A percentile compares a stretch with the other conserved stretches of the same genome.
Evolutionary conservation across 2,888 invertebrate species (phyloP).

Genomic region (Nysson spinosus): DNA sequence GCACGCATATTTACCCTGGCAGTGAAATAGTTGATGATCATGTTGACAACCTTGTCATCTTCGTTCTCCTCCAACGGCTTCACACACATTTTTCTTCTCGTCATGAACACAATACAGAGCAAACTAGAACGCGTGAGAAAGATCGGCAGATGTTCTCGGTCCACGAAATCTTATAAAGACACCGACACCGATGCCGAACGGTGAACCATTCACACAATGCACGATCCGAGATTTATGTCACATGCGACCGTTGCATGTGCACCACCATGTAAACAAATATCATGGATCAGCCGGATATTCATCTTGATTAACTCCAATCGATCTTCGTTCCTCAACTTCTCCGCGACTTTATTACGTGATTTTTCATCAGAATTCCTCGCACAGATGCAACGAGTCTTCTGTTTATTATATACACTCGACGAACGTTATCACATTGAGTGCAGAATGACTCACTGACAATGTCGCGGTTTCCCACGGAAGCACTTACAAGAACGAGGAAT

Average conservation of each 20-base stretch:
- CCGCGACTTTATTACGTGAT: no score
- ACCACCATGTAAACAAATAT: no score
- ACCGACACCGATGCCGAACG: neutral
- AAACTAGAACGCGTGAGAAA: conserved; percentile 36
- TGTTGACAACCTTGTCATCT: conserved; percentile 69
- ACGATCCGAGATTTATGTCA: neutral
- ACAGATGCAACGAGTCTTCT: no score
- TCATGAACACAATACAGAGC: conserved; percentile 41
- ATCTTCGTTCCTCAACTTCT: no score
- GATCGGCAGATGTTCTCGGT: conserved; percentile 32
- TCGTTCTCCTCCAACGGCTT: conserved; percentile 68
- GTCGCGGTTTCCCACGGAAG: neutral
- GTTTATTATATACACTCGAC: no score
- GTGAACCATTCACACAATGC: no score
- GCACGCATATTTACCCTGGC: conserved; percentile 67
- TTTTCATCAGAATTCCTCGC: no score
- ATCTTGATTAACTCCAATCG: no score
- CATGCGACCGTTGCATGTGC: no score
- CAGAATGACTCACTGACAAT: conserved; percentile 9
- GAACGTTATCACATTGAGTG: no score
- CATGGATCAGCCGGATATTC: no score
- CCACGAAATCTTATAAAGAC: conserved; percentile 13
- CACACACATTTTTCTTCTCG: conserved; percentile 66
- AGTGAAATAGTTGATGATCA: conserved; percentile 72
- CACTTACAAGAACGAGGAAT: no score